phyloP scores from a whole-genome alignment of 2,113 vertebrate genomes.

The Paracanthobrama guichenoti region DNA sequence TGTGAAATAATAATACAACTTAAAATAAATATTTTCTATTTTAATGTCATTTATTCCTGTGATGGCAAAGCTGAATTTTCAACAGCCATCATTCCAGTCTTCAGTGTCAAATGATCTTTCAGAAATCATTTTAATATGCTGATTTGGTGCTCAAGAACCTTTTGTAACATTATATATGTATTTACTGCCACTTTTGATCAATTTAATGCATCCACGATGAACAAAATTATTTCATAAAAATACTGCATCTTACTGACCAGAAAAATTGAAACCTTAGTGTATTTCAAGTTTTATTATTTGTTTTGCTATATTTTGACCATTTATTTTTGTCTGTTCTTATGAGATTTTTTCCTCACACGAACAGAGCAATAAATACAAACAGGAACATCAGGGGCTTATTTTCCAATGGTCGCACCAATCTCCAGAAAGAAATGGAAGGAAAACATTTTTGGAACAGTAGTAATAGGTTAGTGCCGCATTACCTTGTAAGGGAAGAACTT shows the following conservation, averaged over 20 bases:
- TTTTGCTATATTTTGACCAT: not conserved
- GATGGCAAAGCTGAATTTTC: not conserved
- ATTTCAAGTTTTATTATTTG: not conserved
- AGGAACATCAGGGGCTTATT: not conserved
- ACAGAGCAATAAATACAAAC: not conserved
- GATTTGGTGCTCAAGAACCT: not conserved
- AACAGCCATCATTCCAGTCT: not conserved
- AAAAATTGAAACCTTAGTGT: not conserved
- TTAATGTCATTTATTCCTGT: not conserved
- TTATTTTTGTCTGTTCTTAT: not conserved
- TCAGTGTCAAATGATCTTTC: not conserved
- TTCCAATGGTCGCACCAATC: not conserved
- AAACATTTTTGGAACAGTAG: not conserved
- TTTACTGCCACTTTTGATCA: not conserved
- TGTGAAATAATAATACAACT: not conserved
- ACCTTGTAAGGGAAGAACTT: slow-evolving; percentile 93
- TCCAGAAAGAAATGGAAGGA: not conserved
- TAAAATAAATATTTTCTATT: not conserved
- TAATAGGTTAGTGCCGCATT: not conserved
- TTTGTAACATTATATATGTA: too few relatives aligned
- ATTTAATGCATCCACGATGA: not conserved
- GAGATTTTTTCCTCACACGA: not conserved
- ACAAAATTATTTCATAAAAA: not conserved
- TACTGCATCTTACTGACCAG: not conserved
- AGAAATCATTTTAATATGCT: not conserved